Conservation (phyloP, 2,888 invertebrate species). For the Geotrupes spiniger region DNA sequence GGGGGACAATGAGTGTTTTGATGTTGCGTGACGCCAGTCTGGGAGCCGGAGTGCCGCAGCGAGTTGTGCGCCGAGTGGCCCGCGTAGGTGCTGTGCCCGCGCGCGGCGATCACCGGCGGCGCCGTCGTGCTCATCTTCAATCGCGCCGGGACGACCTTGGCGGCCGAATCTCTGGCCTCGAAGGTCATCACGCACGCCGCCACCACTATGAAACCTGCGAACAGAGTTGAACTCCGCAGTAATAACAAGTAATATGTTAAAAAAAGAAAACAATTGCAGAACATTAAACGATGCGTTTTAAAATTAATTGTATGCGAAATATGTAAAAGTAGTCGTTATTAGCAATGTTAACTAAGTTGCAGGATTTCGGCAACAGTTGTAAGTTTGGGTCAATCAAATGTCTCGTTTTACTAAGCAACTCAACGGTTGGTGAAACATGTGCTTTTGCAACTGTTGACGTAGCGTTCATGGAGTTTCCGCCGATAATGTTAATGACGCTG, state of each 20-base stretch:
- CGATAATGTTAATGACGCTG: too few relatives aligned
- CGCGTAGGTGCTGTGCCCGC: conserved; percentile 20
- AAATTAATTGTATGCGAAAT: background rate
- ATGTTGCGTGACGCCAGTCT: conserved; percentile 33
- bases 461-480: too few relatives aligned
- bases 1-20: conserved; percentile 24
- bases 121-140: conserved; percentile 49
- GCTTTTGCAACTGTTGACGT: too few relatives aligned
- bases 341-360: too few relatives aligned
- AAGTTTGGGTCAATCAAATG: too few relatives aligned
- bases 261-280: too few relatives aligned
- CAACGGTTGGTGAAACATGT: too few relatives aligned
- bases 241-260: too few relatives aligned
- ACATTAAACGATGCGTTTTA: background rate
- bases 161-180: conserved; percentile 92
- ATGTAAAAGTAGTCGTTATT: background rate
- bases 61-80: conserved; percentile 39
- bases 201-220: conserved; percentile 86
- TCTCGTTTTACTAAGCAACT: too few relatives aligned
- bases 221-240: background rate
- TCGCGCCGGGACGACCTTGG: conserved; percentile 83
- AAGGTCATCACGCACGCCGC: conserved; percentile 99
- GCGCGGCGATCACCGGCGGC: conserved; percentile 11
- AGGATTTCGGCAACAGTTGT: too few relatives aligned
- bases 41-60: conserved; percentile 43